Base-by-base conservation (phyloP, 1,140 invertebrate genomes). In the Sarcophaga bullata region DNA sequence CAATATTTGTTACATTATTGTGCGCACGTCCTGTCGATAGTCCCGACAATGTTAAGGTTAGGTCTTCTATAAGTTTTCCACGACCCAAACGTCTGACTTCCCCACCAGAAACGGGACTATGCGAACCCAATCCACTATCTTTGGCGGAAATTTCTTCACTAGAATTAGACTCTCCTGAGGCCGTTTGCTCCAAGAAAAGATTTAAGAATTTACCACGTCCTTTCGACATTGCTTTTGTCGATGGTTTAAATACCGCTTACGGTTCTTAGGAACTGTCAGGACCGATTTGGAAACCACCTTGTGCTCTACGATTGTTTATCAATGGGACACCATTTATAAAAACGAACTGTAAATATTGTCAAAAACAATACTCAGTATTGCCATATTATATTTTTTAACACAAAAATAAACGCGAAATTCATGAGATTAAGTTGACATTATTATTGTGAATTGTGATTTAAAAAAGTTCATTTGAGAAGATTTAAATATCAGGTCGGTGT, bases 121-220 rank as follows among this genome's bases (percentile, higher is more conserved):
- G 81, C 8, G 49, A 75, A n/a, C 83, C 83, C 11, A 83, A 48
- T 25, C 83, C 83, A 80, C 83, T 83, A 8, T 83, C 83, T 80
- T 81, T 81, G 15, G 19, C 72, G 15, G 80, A 78, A 58, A 54
- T 9, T 9, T 17, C 49, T 73, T 80, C 78, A 15, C 78, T 68
- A 10, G 68, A 72, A 68, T 46, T 82, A 3, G 82, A 73, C 13
- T 82, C 82, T 10, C 48, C 50, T 1, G 48, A 78, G 13, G 73
- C 17, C 10, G 75, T 78, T 50, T 78, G 75, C 19, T 78, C 75
- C 13, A 52, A 25, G 2, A 15, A 25, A 3, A 78, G 15, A 19
- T 50, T 50, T 25, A 78, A 17, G 7, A 78, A 78, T 11, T 50
- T 49, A 50, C 75, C 75, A 15, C 75, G 75, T 78, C 75, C 75